Percentiles rank a stretch among this genome's conserved stretches.
phyloP scores from a whole-genome alignment of 2,797 vertebrate species.

The Channallabes apus region DNA sequence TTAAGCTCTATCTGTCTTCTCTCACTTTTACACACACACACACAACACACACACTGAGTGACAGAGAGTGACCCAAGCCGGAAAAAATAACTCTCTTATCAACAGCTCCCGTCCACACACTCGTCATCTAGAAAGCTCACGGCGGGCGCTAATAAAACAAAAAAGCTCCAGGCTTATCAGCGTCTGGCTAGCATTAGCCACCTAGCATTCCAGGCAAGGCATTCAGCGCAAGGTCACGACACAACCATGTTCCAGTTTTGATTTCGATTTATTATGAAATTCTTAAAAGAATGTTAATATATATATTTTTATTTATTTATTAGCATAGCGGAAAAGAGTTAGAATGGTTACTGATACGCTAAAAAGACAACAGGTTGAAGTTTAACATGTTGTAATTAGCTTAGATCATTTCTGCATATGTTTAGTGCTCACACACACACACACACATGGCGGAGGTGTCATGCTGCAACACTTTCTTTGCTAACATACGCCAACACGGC shows the following conservation, averaged over 20 bases:
- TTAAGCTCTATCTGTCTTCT: constrained; percentile 37
- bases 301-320: too few species aligned
- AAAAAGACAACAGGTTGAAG: neutral
- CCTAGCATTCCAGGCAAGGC: constrained; percentile 49
- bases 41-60: constrained; percentile 58
- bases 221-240: constrained; percentile 21
- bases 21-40: constrained; percentile 50
- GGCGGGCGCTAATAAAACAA: constrained; percentile 30
- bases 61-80: constrained; percentile 35
- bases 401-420: neutral
- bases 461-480: neutral
- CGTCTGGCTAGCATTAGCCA: constrained; percentile 65
- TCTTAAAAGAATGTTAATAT: too few species aligned
- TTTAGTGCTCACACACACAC: neutral
- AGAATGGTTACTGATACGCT: neutral
- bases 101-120: constrained; percentile 46
- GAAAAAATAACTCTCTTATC: constrained; percentile 74
- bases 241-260: neutral
- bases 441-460: neutral
- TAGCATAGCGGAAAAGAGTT: neutral
- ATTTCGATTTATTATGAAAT: neutral
- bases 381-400: neutral
- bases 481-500: neutral
- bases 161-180: constrained; percentile 48
- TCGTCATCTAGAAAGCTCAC: constrained; percentile 3